Percentiles rank a stretch among this genome's conserved stretches.
Conservation (phyloP, 2,888 invertebrate genomes). For the Cerceris ruficornis region DNA sequence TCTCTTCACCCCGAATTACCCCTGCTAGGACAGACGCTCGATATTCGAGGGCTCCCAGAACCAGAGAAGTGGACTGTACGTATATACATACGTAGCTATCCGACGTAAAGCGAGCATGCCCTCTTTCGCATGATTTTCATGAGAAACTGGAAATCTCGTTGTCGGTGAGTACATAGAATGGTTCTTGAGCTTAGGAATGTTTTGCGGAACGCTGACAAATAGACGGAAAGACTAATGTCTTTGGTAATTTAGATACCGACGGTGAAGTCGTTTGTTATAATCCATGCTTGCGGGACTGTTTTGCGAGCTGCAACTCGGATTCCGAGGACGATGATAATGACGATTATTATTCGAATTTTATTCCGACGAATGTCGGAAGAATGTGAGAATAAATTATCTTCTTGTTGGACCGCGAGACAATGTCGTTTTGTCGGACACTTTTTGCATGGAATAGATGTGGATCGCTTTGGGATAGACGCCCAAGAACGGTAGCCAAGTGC, state of each 20-base stretch:
- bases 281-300: not conserved
- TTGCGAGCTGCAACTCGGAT: not conserved
- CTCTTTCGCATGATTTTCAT: constrained; percentile 1
- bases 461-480: not conserved
- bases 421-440: not conserved
- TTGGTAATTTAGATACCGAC: constrained; percentile 21
- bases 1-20: constrained; percentile 15
- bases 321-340: too few species aligned
- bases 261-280: constrained; percentile 20
- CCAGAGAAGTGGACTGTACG: constrained; percentile 21
- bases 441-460: not conserved
- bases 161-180: not conserved
- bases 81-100: not conserved
- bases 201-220: not conserved
- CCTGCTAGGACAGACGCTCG: not conserved
- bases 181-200: not conserved
- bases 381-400: not conserved
- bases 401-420: not conserved
- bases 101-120: not conserved
- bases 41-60: constrained; percentile 2
- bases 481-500: constrained; percentile 4
- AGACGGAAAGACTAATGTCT: constrained; percentile 21
- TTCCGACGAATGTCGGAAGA: constrained; percentile 21
- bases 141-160: not conserved
- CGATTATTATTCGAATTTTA: constrained; percentile 1